A percentile compares a stretch with the other conserved stretches of the same genome.
These are phyloP conservation scores for Epinotia bilunana DNA, from an alignment of 2,888 invertebrate species.

Conservation along the genomic window DNA sequence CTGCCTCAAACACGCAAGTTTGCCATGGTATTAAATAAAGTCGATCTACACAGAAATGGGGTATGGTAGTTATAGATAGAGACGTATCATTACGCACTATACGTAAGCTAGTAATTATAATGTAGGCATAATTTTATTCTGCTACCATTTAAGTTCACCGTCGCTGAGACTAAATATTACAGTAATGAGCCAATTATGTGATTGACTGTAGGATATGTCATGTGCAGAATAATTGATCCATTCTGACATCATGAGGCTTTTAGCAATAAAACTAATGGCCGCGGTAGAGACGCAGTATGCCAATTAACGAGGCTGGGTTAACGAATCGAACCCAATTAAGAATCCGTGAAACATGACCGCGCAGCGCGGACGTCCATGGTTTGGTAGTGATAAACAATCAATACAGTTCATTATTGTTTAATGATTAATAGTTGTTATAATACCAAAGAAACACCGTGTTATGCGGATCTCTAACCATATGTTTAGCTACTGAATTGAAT, in stretches of 20 bases:
- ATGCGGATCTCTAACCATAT: conserved; percentile 6
- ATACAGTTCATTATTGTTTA: conserved; percentile 7
- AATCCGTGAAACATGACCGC: conserved; percentile 33
- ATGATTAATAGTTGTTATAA: background rate
- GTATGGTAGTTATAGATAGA: no score
- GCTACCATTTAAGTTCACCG: background rate
- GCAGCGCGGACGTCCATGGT: background rate
- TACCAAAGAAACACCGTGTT: conserved; percentile 1
- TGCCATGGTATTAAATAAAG: no score
- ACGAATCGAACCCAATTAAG: conserved; percentile 43
- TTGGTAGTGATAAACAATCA: conserved; percentile 8
- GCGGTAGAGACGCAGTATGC: conserved; percentile 33
- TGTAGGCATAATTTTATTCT: no score
- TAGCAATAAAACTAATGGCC: conserved; percentile 40
- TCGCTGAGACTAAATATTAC: conserved; percentile 10
- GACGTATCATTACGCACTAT: no score
- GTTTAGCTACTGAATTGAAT: conserved; percentile 25
- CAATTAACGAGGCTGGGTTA: conserved; percentile 40
- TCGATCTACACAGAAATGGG: no score
- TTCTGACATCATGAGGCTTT: conserved; percentile 33
- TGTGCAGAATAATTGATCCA: conserved; percentile 23
- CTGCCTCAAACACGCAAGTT: no score
- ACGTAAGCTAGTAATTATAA: no score
- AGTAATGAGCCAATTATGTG: conserved; percentile 30
- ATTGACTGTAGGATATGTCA: conserved; percentile 11